These are phyloP conservation scores for Glossophaga mutica DNA, from an alignment of 2,797 vertebrate species.

Conservation along the genomic window DNA sequence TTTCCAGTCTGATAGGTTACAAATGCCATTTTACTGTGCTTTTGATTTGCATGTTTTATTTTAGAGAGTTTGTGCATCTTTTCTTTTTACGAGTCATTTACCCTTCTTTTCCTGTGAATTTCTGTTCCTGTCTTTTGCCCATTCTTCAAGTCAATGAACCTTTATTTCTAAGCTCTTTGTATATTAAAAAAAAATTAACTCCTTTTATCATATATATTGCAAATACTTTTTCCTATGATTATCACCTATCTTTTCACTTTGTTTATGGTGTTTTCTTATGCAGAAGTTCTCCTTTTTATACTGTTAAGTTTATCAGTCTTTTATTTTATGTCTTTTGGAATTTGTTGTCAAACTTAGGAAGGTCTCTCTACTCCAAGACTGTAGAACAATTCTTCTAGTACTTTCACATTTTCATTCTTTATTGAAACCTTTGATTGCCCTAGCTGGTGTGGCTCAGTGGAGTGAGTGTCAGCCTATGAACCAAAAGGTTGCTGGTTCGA, in stretches of 20 bases:
- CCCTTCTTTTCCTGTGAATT: not conserved
- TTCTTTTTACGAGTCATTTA: not conserved
- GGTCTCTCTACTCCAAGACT: not conserved
- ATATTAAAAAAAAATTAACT: not conserved
- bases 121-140: not conserved
- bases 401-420: not conserved
- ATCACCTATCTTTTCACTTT: not conserved
- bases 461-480: not conserved
- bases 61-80: not conserved
- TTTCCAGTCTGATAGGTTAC: not conserved
- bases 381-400: not conserved
- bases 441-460: not conserved
- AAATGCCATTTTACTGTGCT: not conserved
- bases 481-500: not conserved
- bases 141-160: not conserved
- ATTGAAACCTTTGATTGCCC: not conserved
- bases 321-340: not conserved
- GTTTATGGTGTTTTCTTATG: not conserved
- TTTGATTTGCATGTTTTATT: not conserved
- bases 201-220: not conserved
- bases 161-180: conserved; percentile 43
- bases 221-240: not conserved
- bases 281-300: not conserved
- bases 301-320: conserved; percentile 1
- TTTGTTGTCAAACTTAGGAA: not conserved